A percentile compares a stretch with the other conserved stretches of the same genome.
Evolutionary conservation across 2,113 vertebrate species (phyloP).

Genomic region (Chelonoidis abingdonii): DNA sequence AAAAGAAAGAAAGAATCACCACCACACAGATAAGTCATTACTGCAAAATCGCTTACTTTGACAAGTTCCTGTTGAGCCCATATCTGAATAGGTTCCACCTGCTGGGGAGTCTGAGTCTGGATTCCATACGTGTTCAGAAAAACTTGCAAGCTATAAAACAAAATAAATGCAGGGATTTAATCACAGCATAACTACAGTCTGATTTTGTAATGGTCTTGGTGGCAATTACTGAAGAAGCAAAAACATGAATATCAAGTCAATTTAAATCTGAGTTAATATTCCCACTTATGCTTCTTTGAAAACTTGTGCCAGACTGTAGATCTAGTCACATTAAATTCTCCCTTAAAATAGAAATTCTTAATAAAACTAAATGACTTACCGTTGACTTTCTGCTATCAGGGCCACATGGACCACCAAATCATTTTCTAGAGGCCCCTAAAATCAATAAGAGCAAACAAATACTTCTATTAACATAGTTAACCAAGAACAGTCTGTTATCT

Average conservation of each 20-base stretch:
- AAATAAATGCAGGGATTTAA: not conserved
- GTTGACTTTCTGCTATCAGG: conserved; percentile 96
- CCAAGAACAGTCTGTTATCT: not conserved
- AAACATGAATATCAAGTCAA: not conserved
- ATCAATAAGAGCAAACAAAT: conserved; percentile 26
- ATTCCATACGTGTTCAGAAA: conserved; percentile 98
- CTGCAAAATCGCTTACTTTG: conserved; percentile 84
- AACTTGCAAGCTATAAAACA: conserved; percentile 89
- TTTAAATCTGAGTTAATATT: not conserved
- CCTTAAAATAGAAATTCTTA: not conserved
- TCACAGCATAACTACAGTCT: not conserved
- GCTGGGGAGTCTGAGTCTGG: conserved; percentile 96
- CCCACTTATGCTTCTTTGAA: not conserved
- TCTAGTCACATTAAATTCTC: not conserved
- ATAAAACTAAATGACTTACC: conserved; percentile 80
- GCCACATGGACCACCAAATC: conserved; percentile 94
- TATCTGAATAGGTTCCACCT: conserved; percentile 99
- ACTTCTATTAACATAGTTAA: not conserved
- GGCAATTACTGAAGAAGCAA: not conserved
- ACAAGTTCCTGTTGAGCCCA: conserved; percentile 98
- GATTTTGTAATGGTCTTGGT: not conserved
- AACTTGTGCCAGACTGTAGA: not conserved
- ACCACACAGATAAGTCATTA: not conserved
- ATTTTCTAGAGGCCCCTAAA: conserved; percentile 95
- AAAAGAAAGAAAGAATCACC: not conserved